These are phyloP conservation scores for Triplophysa yarkandensis DNA, from an alignment of 2,797 vertebrate genomes.

Conservation along the genomic window DNA sequence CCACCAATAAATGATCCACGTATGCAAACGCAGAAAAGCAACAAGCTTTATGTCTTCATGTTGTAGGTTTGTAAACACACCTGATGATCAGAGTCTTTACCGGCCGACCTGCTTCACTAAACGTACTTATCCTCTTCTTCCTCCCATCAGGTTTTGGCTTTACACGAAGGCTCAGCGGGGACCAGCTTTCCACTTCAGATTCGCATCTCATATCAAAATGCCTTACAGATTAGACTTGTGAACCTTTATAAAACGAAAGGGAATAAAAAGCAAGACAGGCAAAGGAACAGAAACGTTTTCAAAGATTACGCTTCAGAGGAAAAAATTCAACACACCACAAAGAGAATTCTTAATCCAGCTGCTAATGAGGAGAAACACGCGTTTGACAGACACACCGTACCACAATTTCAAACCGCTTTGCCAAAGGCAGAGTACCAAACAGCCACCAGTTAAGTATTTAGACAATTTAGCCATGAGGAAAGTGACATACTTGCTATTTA, in stretches of 20 bases:
- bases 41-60: not conserved
- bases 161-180: conserved; percentile 21
- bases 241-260: conserved; percentile 1
- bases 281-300: not conserved
- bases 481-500: not conserved
- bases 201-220: conserved; percentile 30
- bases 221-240: conserved; percentile 23
- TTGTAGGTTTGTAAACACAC: conserved; percentile 41
- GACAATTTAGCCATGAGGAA: conserved; percentile 14
- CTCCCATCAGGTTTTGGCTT: conserved; percentile 30
- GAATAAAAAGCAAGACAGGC: not conserved
- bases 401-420: conserved; percentile 49
- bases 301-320: conserved; percentile 30
- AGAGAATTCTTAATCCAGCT: conserved; percentile 38
- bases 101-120: conserved; percentile 32
- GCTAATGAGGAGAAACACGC: conserved; percentile 31
- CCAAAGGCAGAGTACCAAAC: conserved; percentile 48
- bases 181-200: conserved; percentile 37
- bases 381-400: conserved; percentile 44
- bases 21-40: not conserved
- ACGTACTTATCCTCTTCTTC: conserved; percentile 44
- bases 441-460: conserved; percentile 32
- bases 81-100: conserved; percentile 33
- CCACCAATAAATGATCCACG: conserved; percentile 9
- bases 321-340: conserved; percentile 22